Percentiles rank a stretch among this genome's conserved stretches.
Evolutionary conservation across 2,797 vertebrate genomes (phyloP).

Genomic region (Sebastes iracundus): DNA sequence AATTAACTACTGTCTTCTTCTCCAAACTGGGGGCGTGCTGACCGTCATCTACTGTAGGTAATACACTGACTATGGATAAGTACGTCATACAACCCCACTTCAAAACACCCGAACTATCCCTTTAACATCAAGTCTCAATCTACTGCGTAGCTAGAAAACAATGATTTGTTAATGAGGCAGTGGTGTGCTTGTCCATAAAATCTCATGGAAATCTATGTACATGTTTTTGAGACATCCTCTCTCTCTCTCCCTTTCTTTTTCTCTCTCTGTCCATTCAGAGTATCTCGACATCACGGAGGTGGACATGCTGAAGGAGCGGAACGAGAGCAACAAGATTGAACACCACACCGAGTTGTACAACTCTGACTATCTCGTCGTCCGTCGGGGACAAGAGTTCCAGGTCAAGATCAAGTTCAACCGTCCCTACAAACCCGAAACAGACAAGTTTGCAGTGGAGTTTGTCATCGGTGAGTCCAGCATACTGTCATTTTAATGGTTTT

Average conservation of each 20-base stretch:
- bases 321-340: conserved; percentile 84
- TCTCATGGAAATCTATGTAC: background rate
- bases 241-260: background rate
- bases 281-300: conserved; percentile 84
- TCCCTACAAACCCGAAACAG: conserved; percentile 81
- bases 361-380: conserved; percentile 85
- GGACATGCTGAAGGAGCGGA: conserved; percentile 79
- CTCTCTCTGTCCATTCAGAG: conserved; percentile 71
- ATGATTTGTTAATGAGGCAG: background rate
- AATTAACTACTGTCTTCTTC: too few relatives aligned
- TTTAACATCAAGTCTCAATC: background rate
- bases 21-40: too few relatives aligned
- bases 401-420: conserved; percentile 88
- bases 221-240: background rate
- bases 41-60: too few relatives aligned
- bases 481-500: background rate
- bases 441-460: conserved; percentile 91
- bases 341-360: conserved; percentile 87
- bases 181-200: background rate
- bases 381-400: conserved; percentile 90
- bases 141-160: background rate
- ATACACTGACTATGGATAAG: too few relatives aligned
- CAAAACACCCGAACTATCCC: too few relatives aligned
- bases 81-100: too few relatives aligned
- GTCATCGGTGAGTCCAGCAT: conserved; percentile 87